Conservation (phyloP, 2,797 vertebrate genomes). For the Pyrocephalus nanus region DNA sequence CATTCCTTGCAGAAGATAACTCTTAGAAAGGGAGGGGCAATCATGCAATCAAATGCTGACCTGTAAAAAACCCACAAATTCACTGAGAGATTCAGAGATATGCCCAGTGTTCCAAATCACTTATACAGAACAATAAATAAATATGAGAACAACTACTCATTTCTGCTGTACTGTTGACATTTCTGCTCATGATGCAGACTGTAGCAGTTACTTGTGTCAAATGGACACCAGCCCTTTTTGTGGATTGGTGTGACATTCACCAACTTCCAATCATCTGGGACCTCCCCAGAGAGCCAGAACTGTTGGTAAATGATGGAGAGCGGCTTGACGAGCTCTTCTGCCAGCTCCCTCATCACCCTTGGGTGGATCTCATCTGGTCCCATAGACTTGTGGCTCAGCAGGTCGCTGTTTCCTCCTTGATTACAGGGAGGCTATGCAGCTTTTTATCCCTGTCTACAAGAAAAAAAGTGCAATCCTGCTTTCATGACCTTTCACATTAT, state of each 20-base stretch:
- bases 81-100: neutral
- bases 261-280: no score
- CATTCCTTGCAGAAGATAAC: neutral
- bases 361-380: no score
- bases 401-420: no score
- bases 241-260: no score
- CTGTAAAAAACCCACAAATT: neutral
- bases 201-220: neutral
- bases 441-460: no score
- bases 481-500: neutral
- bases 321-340: no score
- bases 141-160: neutral
- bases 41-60: neutral
- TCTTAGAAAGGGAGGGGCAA: neutral
- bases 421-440: no score
- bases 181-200: neutral
- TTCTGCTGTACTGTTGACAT: neutral
- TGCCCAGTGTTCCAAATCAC: neutral
- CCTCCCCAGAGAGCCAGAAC: no score
- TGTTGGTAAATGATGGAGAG: no score
- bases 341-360: no score
- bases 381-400: no score
- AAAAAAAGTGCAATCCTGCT: neutral
- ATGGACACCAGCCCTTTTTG: no score
- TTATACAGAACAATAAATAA: neutral